phyloP scores from a whole-genome alignment of 1,140 invertebrate genomes.

The Agrilus planipennis region DNA sequence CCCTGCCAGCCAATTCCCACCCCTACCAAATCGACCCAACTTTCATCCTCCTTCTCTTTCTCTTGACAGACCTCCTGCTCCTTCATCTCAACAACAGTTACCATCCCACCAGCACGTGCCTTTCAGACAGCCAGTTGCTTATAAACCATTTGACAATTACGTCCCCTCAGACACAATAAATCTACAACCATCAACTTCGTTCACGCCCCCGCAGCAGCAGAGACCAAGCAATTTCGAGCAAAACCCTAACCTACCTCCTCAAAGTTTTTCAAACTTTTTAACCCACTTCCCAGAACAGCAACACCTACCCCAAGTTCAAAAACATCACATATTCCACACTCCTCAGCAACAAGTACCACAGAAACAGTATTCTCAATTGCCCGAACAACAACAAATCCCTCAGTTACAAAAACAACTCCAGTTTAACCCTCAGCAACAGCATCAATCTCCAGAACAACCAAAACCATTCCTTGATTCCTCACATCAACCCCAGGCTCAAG shows the following conservation, averaged over 20 bases:
- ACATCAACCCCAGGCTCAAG: conserved; percentile 8
- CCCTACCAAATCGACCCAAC: not conserved
- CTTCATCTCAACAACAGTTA: conserved; percentile 27
- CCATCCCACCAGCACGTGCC: conserved; percentile 32
- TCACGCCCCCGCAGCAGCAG: too few species aligned
- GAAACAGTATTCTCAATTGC: conserved; percentile 22
- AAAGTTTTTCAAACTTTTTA: too few species aligned
- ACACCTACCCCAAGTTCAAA: too few species aligned
- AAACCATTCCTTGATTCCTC: conserved; percentile 14
- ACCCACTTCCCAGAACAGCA: too few species aligned
- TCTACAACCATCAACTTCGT: too few species aligned
- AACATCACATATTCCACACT: too few species aligned
- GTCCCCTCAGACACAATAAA: not conserved
- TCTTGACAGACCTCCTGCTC: conserved; percentile 29
- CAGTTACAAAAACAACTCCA: conserved; percentile 27
- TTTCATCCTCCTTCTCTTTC: conserved; percentile 10
- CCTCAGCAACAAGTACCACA: conserved; percentile 30
- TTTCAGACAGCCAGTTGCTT: conserved; percentile 7
- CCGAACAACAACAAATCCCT: conserved; percentile 12
- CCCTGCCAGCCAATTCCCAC: not conserved
- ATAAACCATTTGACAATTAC: not conserved
- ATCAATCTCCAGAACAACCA: conserved; percentile 26
- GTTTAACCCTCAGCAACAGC: conserved; percentile 23
- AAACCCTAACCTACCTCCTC: conserved; percentile 1
- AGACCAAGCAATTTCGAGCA: conserved; percentile 15